phyloP scores from a whole-genome alignment of 2,888 invertebrate species.

The Xestia rhomboidea region DNA sequence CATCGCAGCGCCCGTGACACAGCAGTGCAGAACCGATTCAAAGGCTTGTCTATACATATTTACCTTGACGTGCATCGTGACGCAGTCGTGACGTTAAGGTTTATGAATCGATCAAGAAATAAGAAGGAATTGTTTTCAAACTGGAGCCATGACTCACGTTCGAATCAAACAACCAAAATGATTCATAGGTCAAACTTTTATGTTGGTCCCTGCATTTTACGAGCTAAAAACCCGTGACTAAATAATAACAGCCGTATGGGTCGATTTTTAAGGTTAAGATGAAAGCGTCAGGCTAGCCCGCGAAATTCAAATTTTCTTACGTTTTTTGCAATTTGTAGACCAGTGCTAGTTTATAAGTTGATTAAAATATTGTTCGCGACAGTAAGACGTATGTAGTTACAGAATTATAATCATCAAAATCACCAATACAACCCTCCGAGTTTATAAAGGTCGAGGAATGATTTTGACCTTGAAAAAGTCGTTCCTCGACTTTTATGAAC shows the following conservation, averaged over 20 bases:
- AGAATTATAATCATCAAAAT: too few relatives aligned
- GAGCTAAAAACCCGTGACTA: background rate
- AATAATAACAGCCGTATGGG: background rate
- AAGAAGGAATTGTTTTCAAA: background rate
- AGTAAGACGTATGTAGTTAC: too few relatives aligned
- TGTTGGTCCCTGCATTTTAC: background rate
- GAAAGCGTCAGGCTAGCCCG: too few relatives aligned
- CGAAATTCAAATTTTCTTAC: too few relatives aligned
- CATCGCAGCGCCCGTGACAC: background rate
- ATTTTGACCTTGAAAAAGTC: too few relatives aligned
- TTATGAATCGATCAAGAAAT: constrained; percentile 5
- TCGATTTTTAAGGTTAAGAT: background rate
- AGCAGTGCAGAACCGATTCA: constrained; percentile 9
- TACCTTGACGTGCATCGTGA: constrained; percentile 10
- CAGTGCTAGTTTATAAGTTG: too few relatives aligned
- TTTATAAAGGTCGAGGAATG: too few relatives aligned
- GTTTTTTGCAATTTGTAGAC: too few relatives aligned
- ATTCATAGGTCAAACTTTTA: background rate
- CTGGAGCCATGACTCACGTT: background rate
- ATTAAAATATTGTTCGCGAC: too few relatives aligned
- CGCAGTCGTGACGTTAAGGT: background rate
- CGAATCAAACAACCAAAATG: background rate
- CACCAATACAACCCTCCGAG: too few relatives aligned
- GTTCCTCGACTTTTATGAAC: too few relatives aligned
- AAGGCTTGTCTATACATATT: background rate